These are phyloP conservation scores for Hydropsyche betteni DNA, from an alignment of 2,888 invertebrate genomes.

Conservation along the genomic window DNA sequence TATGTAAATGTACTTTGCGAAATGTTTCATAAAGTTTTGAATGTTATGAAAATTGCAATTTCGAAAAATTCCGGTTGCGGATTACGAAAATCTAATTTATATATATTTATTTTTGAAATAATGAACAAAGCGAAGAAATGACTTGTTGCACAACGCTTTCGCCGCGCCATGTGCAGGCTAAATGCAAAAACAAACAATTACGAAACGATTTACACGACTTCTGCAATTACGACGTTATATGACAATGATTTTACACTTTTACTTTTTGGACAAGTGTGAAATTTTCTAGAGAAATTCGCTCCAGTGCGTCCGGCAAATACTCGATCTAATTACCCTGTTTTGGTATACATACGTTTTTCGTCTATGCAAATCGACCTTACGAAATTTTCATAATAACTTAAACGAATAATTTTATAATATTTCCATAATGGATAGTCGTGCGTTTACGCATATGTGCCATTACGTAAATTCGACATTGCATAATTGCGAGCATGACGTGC, in stretches of 20 bases:
- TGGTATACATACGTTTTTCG: not conserved
- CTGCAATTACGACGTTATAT: slow-evolving; percentile 15
- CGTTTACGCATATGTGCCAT: too few relatives aligned
- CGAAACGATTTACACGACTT: slow-evolving; percentile 24
- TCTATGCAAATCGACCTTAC: not conserved
- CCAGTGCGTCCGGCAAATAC: not conserved
- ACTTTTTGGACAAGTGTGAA: not conserved
- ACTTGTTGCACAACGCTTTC: slow-evolving; percentile 25
- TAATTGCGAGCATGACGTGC: not conserved
- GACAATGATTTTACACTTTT: slow-evolving; percentile 29
- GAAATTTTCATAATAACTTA: not conserved
- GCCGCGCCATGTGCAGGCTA: slow-evolving; percentile 11
- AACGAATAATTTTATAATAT: too few relatives aligned
- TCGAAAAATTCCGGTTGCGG: too few relatives aligned
- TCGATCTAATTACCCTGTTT: not conserved
- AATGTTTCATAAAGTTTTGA: too few relatives aligned
- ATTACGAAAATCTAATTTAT: too few relatives aligned
- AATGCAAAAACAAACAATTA: slow-evolving; percentile 31
- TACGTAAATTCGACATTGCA: not conserved
- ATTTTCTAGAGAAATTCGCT: not conserved
- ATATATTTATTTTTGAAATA: too few relatives aligned
- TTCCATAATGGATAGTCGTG: too few relatives aligned
- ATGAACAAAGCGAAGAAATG: too few relatives aligned
- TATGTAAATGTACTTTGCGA: too few relatives aligned
- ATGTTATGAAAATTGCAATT: too few relatives aligned